A percentile compares a stretch with the other conserved stretches of the same genome.
Evolutionary conservation across 2,888 invertebrate species (phyloP).

Genomic region (Pilophorus perplexus): DNA sequence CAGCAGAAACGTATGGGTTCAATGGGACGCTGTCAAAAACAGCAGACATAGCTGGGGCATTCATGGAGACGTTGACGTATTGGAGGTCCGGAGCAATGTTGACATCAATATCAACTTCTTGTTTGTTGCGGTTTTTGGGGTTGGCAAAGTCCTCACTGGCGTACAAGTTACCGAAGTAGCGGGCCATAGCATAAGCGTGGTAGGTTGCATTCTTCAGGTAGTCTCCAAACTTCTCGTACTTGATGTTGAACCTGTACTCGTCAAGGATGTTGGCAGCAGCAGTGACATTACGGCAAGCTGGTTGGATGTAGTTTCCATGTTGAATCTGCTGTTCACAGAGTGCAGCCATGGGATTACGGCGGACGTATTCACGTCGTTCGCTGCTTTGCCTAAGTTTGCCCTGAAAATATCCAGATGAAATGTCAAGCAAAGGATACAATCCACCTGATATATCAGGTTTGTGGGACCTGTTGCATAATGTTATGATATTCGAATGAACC

Average conservation of each 20-base stretch:
- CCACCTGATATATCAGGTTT: too few species aligned
- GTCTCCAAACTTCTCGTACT: conserved; percentile 56
- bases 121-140: conserved; percentile 51
- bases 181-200: conserved; percentile 55
- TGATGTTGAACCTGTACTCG: conserved; percentile 55
- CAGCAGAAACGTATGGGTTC: conserved; percentile 52
- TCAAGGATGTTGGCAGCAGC: conserved; percentile 59
- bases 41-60: conserved; percentile 53
- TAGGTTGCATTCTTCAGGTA: conserved; percentile 55
- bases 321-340: conserved; percentile 58
- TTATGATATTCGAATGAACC: too few species aligned
- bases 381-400: conserved; percentile 57
- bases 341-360: conserved; percentile 54
- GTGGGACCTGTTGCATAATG: too few species aligned
- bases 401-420: conserved; percentile 48
- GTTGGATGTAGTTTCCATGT: conserved; percentile 59
- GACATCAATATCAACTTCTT: conserved; percentile 56
- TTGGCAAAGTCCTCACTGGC: conserved; percentile 56
- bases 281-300: conserved; percentile 60
- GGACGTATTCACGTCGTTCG: conserved; percentile 56
- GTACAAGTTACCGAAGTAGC: conserved; percentile 57
- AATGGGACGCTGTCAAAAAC: conserved; percentile 56
- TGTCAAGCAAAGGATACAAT: too few species aligned
- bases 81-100: conserved; percentile 56
- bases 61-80: conserved; percentile 56